phyloP scores from a whole-genome alignment of 2,888 invertebrate species.

The Lasioglossum villosulum region DNA sequence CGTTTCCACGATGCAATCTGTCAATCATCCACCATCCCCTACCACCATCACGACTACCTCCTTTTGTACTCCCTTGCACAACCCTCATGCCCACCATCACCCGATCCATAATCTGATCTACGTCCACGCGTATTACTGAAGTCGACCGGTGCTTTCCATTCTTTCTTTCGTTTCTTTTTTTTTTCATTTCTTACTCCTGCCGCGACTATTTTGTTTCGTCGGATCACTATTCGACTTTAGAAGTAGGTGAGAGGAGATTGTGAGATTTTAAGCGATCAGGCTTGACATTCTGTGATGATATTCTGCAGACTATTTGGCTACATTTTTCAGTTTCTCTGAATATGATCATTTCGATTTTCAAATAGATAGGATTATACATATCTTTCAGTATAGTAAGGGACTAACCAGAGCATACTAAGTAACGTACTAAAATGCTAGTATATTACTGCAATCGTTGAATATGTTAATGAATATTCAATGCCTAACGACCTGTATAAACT shows the following conservation, averaged over 20 bases:
- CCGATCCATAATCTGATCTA: conserved; percentile 83
- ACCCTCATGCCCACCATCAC: conserved; percentile 80
- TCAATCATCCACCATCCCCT: conserved; percentile 82
- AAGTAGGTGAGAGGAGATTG: not conserved
- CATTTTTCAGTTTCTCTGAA: not conserved
- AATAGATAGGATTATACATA: not conserved
- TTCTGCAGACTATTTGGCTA: not conserved
- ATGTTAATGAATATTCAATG: not conserved
- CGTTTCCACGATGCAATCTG: conserved; percentile 84
- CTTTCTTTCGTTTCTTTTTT: conserved; percentile 2
- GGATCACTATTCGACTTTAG: not conserved
- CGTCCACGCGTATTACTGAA: conserved; percentile 83
- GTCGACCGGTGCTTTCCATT: conserved; percentile 17
- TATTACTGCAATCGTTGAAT: not conserved
- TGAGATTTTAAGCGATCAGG: not conserved
- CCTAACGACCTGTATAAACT: not conserved
- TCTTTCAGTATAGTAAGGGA: not conserved
- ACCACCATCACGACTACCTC: conserved; percentile 77
- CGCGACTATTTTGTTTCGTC: not conserved
- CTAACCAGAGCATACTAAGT: not conserved
- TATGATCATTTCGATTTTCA: not conserved
- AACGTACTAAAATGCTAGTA: not conserved
- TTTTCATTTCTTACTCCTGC: conserved; percentile 9
- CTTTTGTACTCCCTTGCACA: conserved; percentile 80
- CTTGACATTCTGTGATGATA: not conserved